These are phyloP conservation scores for Phacellophora camtschatica DNA, from an alignment of 30 jellyfish, hydroid and myxozoan genomes.

Conservation along the genomic window DNA sequence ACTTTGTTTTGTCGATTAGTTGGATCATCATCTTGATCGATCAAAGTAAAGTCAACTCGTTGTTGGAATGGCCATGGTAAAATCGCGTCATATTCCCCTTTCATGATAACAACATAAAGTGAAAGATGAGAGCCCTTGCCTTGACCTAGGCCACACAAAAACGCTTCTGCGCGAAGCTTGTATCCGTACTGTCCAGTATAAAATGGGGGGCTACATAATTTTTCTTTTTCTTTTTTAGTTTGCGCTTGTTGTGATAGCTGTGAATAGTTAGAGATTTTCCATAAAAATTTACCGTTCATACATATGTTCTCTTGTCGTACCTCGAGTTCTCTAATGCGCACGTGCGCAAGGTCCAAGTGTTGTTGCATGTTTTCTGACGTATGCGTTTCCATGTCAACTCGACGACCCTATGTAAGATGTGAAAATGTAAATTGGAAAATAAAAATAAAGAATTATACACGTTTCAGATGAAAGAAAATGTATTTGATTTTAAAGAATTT, in stretches of 20 bases:
- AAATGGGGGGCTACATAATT: slow-evolving; percentile 96
- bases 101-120: slow-evolving; percentile 91
- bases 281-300: slow-evolving; percentile 89
- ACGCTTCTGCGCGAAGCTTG: slow-evolving; percentile 96
- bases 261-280: slow-evolving; percentile 93
- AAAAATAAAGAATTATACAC: too few species aligned
- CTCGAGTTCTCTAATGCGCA: slow-evolving; percentile 90
- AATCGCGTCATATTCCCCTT: slow-evolving; percentile 97
- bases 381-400: slow-evolving; percentile 87
- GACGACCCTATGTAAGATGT: slow-evolving; percentile 92
- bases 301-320: slow-evolving; percentile 95
- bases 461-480: too few species aligned
- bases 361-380: slow-evolving; percentile 70
- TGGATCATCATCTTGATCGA: slow-evolving; percentile 93
- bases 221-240: slow-evolving; percentile 92
- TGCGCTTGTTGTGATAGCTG: slow-evolving; percentile 84
- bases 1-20: slow-evolving; percentile 83
- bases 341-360: slow-evolving; percentile 85
- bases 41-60: slow-evolving; percentile 85
- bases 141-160: slow-evolving; percentile 95
- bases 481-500: too few species aligned
- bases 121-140: slow-evolving; percentile 97
- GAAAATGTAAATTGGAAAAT: too few species aligned
- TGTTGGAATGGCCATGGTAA: slow-evolving; percentile 99
- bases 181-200: slow-evolving; percentile 98